Evolutionary conservation across 2,888 invertebrate genomes (phyloP), one percentile per base, ranked within the genome.

Genomic region (Aproaerema taeniolella): DNA sequence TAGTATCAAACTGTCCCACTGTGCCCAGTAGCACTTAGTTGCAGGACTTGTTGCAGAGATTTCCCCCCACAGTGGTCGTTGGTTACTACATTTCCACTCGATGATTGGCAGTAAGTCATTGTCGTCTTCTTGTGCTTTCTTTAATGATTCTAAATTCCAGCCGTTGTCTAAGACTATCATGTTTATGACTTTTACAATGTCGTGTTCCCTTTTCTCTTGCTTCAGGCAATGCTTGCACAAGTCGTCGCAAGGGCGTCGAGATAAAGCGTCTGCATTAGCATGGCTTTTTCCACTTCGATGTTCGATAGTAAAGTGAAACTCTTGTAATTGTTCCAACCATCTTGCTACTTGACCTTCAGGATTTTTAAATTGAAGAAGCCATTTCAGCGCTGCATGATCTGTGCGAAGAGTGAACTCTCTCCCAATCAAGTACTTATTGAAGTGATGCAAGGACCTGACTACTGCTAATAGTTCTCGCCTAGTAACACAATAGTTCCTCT

Each of bases 401-500:
- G 41, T 45, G 8, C 35, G 13, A 1, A 41, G 9, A 7, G 8
- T 2, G 14, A 45, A 39, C 10, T 20, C 8, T 5, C 33, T 1
- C 1, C 36, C 39, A 8, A 32, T 1, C 3, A 45, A 6, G n/a
- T 41, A 45, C 25, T 36, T 29, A 7, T 11, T 28, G 11, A 39
- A 44, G n/a, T 38, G 31, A 2, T 41, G 28, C 1, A 43, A n/a
- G 2, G 38, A 17, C 17, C 35, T 38, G 2, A 41, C 33, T 1
- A 45, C 41, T 3, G 41, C 39, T 13, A 41, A 9, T 5, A 41
- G n/a, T 36, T 45, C 41, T 11, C 33, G 12, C 16, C 30, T 1
- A 2, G 39, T 45, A 0, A 36, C 30, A 2, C 29, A 26, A 17
- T 43, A 45, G 11, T 45, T 45, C 11, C 32, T 31, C 16, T 42